Evolutionary conservation across 2,888 invertebrate species (phyloP).

Genomic region (Caenorhabditis afra): DNA sequence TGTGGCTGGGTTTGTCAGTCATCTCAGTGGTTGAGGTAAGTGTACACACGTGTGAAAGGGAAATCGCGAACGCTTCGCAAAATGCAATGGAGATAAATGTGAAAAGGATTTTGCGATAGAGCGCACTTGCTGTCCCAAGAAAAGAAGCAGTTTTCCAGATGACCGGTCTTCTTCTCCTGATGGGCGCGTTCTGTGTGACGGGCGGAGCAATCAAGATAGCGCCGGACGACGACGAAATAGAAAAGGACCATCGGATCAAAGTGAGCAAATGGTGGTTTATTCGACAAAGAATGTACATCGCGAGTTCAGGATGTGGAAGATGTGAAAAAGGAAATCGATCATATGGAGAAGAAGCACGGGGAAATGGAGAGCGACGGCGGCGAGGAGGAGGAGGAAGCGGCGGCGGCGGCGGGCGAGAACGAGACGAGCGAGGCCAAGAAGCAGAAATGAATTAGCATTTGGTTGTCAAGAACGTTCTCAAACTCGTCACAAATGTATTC

Average conservation of each 20-base stretch:
- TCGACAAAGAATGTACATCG: neutral
- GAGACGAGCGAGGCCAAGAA: constrained; percentile 27
- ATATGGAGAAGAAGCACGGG: constrained; percentile 56
- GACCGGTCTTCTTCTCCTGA: constrained; percentile 56
- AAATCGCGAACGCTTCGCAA: too few species aligned
- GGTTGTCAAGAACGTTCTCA: constrained; percentile 47
- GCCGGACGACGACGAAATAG: constrained; percentile 62
- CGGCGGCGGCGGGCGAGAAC: constrained; percentile 11
- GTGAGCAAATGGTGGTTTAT: constrained; percentile 20
- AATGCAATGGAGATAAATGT: too few species aligned
- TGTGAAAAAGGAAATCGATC: constrained; percentile 61
- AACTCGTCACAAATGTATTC: constrained; percentile 50
- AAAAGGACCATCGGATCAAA: constrained; percentile 63
- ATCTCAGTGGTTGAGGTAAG: constrained; percentile 81
- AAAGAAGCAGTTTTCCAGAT: constrained; percentile 36
- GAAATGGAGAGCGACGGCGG: constrained; percentile 42
- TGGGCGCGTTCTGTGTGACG: constrained; percentile 60
- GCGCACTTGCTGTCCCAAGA: neutral
- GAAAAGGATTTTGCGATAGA: too few species aligned
- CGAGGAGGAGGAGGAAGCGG: constrained; percentile 18
- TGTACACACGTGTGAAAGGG: too few species aligned
- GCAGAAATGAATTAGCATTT: constrained; percentile 41
- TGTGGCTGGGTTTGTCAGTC: constrained; percentile 81
- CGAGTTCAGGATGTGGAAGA: constrained; percentile 62
- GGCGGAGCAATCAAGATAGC: constrained; percentile 63